Percentiles rank a stretch among this genome's conserved stretches.
These are phyloP conservation scores for Gastrophryne carolinensis DNA, from an alignment of 2,797 vertebrate species.

Conservation along the genomic window DNA sequence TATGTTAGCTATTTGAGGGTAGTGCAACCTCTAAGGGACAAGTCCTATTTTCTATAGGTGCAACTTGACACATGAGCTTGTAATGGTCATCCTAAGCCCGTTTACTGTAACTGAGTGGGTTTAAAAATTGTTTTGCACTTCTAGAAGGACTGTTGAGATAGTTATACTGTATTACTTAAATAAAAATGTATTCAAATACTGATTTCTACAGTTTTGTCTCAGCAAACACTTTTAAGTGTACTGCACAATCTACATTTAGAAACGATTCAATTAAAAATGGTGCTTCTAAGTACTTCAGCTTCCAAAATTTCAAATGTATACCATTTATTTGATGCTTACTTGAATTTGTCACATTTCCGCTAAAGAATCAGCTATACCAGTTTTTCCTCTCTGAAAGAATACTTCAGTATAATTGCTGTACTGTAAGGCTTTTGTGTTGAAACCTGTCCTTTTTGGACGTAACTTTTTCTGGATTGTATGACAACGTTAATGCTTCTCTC, in stretches of 20 bases:
- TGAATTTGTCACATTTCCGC: background rate
- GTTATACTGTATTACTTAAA: too few relatives aligned
- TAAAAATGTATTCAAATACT: too few relatives aligned
- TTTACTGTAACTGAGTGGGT: too few relatives aligned
- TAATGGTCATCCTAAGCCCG: too few relatives aligned
- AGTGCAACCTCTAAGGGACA: too few relatives aligned
- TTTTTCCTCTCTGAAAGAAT: background rate
- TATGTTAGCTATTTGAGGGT: too few relatives aligned
- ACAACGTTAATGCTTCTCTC: background rate
- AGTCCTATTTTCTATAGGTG: too few relatives aligned
- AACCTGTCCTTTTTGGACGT: background rate
- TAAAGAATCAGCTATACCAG: constrained; percentile 2
- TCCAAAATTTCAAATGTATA: background rate
- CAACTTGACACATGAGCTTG: too few relatives aligned
- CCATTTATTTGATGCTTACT: background rate
- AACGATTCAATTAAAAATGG: background rate
- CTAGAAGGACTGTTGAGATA: too few relatives aligned
- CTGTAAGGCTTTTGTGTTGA: constrained; percentile 18
- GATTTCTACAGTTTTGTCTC: too few relatives aligned
- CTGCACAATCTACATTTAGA: background rate
- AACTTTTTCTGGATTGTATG: constrained; percentile 6
- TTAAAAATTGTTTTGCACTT: too few relatives aligned
- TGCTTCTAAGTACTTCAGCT: background rate
- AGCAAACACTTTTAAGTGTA: background rate
- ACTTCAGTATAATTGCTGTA: constrained; percentile 24